A percentile compares a stretch with the other conserved stretches of the same genome.
Evolutionary conservation across 2,888 invertebrate species (phyloP).

Genomic region (Steinernema carpocapsae): DNA sequence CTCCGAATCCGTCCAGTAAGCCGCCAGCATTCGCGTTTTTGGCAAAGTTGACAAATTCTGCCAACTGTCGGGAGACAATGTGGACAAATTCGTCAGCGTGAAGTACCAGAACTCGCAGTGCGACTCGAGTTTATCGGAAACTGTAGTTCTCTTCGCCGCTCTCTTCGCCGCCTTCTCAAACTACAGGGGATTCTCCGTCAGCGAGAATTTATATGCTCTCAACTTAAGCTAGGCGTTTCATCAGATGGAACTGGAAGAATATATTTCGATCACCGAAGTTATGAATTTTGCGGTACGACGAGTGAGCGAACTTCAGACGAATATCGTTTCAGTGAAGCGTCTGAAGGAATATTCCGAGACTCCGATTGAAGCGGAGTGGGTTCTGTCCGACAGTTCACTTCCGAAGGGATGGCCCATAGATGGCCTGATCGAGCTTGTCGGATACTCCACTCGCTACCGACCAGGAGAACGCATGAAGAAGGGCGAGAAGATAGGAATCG

Average conservation of each 20-base stretch:
- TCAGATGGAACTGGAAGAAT: too few species aligned
- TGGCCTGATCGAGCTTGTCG: slow-evolving; percentile 81
- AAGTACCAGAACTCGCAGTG: slow-evolving; percentile 76
- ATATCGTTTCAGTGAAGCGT: slow-evolving; percentile 94
- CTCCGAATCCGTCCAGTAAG: slow-evolving; percentile 71
- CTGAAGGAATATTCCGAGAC: slow-evolving; percentile 88
- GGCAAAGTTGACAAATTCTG: slow-evolving; percentile 46
- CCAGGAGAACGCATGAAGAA: slow-evolving; percentile 75
- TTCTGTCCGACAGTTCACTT: not conserved
- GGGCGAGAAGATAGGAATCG: slow-evolving; percentile 61
- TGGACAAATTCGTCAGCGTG: slow-evolving; percentile 44
- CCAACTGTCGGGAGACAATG: slow-evolving; percentile 34
- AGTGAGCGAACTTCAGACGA: slow-evolving; percentile 87
- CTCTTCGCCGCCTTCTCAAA: slow-evolving; percentile 81
- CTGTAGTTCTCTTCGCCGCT: slow-evolving; percentile 89
- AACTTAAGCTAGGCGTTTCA: too few species aligned
- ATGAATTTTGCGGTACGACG: slow-evolving; percentile 62
- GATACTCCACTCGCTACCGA: slow-evolving; percentile 84
- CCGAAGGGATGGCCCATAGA: slow-evolving; percentile 79
- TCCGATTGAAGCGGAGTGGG: slow-evolving; percentile 69
- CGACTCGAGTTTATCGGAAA: slow-evolving; percentile 95
- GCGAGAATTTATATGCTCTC: slow-evolving; percentile 72
- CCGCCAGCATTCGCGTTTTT: slow-evolving; percentile 69
- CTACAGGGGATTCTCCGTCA: slow-evolving; percentile 68
- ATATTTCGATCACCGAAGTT: slow-evolving; percentile 65